Percentiles rank a stretch among this genome's conserved stretches.
Conservation (phyloP, 2,797 vertebrate species). For the Molothrus aeneus region DNA sequence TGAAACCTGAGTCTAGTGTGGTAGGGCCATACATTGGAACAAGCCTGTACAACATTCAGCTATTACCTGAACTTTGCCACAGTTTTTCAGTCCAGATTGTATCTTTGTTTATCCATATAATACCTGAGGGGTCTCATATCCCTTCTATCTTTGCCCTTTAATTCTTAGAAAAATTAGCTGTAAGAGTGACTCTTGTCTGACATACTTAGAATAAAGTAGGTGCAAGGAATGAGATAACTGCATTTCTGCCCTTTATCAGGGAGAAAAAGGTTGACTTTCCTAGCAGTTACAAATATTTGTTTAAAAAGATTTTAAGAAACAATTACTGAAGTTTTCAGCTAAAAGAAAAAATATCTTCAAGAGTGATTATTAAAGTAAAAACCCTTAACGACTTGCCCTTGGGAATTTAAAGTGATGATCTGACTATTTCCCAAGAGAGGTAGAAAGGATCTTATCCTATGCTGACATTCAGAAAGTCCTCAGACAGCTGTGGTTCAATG, state of each 20-base stretch:
- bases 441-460: neutral
- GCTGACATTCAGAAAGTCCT: neutral
- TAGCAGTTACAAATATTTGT: neutral
- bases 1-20: neutral
- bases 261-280: neutral
- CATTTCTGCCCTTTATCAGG: neutral
- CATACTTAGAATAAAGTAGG: neutral
- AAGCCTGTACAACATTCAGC: neutral
- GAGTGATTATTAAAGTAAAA: neutral
- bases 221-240: neutral
- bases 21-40: neutral
- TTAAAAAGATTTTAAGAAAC: neutral
- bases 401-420: neutral
- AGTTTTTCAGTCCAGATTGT: neutral
- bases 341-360: neutral
- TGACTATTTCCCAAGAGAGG: neutral
- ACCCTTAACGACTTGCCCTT: neutral
- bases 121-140: neutral
- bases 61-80: neutral
- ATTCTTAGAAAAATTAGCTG: neutral
- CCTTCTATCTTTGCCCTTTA: neutral
- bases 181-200: neutral
- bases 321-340: neutral
- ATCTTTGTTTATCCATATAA: neutral
- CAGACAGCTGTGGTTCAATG: neutral